Evolutionary conservation across 2,888 invertebrate genomes (phyloP).

Genomic region (Hylaea fasciaria): DNA sequence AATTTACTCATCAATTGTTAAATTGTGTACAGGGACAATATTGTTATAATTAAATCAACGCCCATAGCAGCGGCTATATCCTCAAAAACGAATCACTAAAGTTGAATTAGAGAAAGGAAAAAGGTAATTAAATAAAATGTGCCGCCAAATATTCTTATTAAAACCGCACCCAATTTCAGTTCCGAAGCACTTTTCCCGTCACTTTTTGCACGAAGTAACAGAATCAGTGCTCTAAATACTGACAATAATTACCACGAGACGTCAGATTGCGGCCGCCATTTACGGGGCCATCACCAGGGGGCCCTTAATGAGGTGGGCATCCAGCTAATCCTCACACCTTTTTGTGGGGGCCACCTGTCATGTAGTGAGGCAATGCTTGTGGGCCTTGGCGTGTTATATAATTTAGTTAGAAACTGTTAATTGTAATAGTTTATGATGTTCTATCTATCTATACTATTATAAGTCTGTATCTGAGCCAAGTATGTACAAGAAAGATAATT

Average conservation of each 20-base stretch:
- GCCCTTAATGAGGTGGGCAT: constrained; percentile 35
- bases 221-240: constrained; percentile 15
- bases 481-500: too few species aligned
- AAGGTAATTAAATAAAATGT: too few species aligned
- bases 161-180: background rate
- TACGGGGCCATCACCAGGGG: constrained; percentile 33
- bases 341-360: constrained; percentile 31
- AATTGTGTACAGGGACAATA: too few species aligned
- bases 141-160: background rate
- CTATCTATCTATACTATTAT: too few species aligned
- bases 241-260: constrained; percentile 20
- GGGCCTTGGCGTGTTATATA: constrained; percentile 19
- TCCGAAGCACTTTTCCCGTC: background rate
- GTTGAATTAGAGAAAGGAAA: too few species aligned
- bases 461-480: too few species aligned
- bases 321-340: constrained; percentile 33
- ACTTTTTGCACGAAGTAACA: background rate
- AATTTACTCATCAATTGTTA: constrained; percentile 1
- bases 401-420: background rate
- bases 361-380: constrained; percentile 22
- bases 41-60: too few species aligned
- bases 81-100: too few species aligned
- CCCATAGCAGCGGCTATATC: too few species aligned
- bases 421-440: too few species aligned
- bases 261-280: constrained; percentile 27